These are phyloP conservation scores for Chascanopsetta lugubris DNA, from an alignment of 2,113 vertebrate genomes.

Conservation along the genomic window DNA sequence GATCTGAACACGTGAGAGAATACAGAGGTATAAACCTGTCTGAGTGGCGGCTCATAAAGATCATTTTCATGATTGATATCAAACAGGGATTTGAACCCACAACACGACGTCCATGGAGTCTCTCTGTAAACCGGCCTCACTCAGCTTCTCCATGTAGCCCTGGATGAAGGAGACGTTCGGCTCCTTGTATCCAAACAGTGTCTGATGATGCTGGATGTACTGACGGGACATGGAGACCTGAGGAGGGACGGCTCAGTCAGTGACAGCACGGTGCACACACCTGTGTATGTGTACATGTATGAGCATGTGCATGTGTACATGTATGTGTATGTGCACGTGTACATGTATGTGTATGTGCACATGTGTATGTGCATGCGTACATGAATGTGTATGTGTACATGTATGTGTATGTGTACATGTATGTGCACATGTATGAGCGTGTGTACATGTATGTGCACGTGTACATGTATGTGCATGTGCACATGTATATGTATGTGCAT, in stretches of 20 bases:
- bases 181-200: constrained; percentile 70
- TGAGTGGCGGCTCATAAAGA: neutral
- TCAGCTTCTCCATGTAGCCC: constrained; percentile 80
- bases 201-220: constrained; percentile 76
- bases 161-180: constrained; percentile 72
- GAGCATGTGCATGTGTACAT: no score
- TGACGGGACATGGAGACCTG: constrained; percentile 65
- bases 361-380: no score
- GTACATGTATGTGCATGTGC: no score
- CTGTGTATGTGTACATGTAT: no score
- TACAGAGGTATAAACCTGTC: neutral
- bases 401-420: no score
- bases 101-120: constrained; percentile 73
- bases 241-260: constrained; percentile 2
- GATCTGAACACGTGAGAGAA: constrained; percentile 63
- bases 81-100: constrained; percentile 51
- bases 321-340: no score
- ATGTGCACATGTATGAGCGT: no score
- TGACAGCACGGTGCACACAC: no score
- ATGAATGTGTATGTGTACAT: no score
- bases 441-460: neutral
- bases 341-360: neutral
- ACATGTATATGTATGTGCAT: neutral
- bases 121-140: constrained; percentile 69
- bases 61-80: no score